These are phyloP conservation scores for Peromyscus maniculatus DNA, from an alignment of 2,113 vertebrate species.

Conservation along the genomic window DNA sequence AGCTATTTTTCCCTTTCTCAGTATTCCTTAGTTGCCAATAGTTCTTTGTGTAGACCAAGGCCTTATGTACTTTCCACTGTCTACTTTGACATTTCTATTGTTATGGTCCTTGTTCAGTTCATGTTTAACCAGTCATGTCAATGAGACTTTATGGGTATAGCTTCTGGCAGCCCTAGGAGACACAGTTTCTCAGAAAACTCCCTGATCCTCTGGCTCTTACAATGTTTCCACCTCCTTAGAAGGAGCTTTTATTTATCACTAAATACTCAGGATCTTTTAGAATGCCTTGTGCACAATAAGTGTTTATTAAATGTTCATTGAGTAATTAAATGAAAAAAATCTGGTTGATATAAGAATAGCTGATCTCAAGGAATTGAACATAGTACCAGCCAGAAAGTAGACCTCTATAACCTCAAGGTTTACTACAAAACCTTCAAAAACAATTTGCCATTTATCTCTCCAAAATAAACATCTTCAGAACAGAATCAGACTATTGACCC, in stretches of 20 bases:
- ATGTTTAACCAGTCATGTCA: neutral
- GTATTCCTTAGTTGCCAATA: neutral
- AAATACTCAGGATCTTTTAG: neutral
- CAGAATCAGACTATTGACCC: neutral
- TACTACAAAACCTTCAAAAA: neutral
- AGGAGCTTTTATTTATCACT: neutral
- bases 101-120: neutral
- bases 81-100: too few relatives aligned
- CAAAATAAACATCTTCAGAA: neutral
- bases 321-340: slow-evolving; percentile 4
- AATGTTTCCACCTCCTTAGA: neutral
- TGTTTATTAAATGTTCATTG: neutral
- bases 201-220: neutral
- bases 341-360: neutral
- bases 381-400: neutral
- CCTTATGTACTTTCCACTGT: neutral
- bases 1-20: neutral
- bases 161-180: neutral
- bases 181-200: neutral
- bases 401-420: neutral
- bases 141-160: neutral
- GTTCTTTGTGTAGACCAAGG: neutral
- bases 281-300: neutral
- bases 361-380: neutral
- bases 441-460: neutral